A percentile compares a stretch with the other conserved stretches of the same genome.
phyloP scores from a whole-genome alignment of 35 echinoderm and acorn worm genomes.

The Strongylocentrotus purpuratus region DNA sequence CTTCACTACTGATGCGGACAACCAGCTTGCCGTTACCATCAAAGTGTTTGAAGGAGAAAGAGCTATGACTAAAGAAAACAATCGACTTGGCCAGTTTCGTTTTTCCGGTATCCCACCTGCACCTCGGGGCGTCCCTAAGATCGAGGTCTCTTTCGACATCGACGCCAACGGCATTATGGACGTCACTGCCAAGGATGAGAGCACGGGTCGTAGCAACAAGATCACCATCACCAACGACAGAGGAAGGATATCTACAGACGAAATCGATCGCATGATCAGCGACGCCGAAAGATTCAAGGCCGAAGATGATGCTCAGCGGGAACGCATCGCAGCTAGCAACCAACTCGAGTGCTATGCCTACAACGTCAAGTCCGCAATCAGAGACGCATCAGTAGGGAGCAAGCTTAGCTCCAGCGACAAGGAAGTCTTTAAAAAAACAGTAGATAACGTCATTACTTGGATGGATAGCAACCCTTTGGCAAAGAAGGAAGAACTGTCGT shows the following conservation, averaged over 20 bases:
- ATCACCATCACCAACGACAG: conserved; percentile 69
- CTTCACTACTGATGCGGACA: conserved; percentile 62
- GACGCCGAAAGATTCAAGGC: too few species aligned
- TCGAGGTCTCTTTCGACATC: conserved; percentile 71
- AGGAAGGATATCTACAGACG: conserved; percentile 10
- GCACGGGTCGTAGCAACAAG: conserved; percentile 45
- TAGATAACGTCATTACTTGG: too few species aligned
- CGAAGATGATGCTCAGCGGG: too few species aligned
- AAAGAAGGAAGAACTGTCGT: too few species aligned
- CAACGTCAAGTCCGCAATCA: conserved; percentile 75
- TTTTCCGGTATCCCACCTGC: conserved; percentile 67
- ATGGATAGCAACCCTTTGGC: too few species aligned
- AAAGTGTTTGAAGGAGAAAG: conserved; percentile 76
- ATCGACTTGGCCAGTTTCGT: conserved; percentile 61
- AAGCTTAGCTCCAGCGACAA: conserved; percentile 43
- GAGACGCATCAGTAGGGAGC: conserved; percentile 59
- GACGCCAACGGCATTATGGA: conserved; percentile 71
- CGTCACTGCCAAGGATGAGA: conserved; percentile 62
- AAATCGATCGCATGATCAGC: too few species aligned
- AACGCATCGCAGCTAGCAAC: too few species aligned
- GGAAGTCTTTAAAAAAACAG: too few species aligned
- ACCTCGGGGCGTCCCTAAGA: conserved; percentile 68
- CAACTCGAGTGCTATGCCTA: conserved; percentile 77
- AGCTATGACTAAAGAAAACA: conserved; percentile 70
- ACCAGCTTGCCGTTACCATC: conserved; percentile 69